phyloP scores from a whole-genome alignment of 1,140 invertebrate genomes.

The Orussus abietinus region DNA sequence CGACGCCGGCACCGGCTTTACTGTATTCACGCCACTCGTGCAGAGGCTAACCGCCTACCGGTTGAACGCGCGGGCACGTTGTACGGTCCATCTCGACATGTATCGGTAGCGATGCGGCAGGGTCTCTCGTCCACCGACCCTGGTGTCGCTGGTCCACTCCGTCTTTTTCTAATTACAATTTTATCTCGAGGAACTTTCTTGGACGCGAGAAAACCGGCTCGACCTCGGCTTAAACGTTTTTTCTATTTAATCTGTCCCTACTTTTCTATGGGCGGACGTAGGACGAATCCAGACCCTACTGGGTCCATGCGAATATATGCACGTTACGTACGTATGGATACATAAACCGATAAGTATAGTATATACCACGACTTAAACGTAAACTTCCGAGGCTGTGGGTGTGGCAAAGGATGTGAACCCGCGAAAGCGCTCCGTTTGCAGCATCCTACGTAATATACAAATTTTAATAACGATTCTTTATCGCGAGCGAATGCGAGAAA shows the following conservation, averaged over 20 bases:
- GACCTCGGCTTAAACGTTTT: too few species aligned
- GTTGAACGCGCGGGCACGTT: neutral
- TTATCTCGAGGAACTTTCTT: too few species aligned
- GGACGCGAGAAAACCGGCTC: too few species aligned
- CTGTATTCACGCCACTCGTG: neutral
- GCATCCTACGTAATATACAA: slow-evolving; percentile 19
- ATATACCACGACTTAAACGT: slow-evolving; percentile 20
- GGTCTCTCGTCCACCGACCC: too few species aligned
- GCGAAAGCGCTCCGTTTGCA: slow-evolving; percentile 8
- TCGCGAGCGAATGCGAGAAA: slow-evolving; percentile 11
- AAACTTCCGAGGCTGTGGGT: slow-evolving; percentile 40
- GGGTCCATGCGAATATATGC: too few species aligned
- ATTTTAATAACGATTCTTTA: slow-evolving; percentile 1
- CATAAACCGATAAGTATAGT: slow-evolving; percentile 12
- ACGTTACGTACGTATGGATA: neutral
- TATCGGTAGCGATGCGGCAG: too few species aligned
- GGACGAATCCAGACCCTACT: too few species aligned
- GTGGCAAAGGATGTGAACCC: slow-evolving; percentile 31
- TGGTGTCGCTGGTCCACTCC: too few species aligned
- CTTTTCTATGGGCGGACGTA: too few species aligned
- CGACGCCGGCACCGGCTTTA: neutral
- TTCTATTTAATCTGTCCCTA: too few species aligned
- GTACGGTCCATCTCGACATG: neutral
- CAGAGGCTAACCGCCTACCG: neutral
- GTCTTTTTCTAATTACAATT: too few species aligned